A percentile compares a stretch with the other conserved stretches of the same genome.
phyloP scores from a whole-genome alignment of 2,888 invertebrate species.

The Drosophila picticornis region DNA sequence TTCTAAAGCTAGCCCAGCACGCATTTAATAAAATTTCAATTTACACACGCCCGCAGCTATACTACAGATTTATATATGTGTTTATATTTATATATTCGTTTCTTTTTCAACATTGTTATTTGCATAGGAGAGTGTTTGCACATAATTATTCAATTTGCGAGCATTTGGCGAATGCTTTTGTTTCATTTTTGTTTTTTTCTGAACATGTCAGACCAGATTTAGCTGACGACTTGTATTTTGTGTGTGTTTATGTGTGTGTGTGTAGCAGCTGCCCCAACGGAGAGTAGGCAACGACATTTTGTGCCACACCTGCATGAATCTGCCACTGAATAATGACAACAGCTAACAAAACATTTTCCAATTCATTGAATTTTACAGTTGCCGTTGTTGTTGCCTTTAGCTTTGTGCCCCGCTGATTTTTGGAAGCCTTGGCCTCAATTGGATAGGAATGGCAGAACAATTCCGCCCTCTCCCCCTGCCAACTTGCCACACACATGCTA shows the following conservation, averaged over 20 bases:
- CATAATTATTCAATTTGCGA: slow-evolving; percentile 74
- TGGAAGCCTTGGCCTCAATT: slow-evolving; percentile 61
- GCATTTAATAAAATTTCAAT: slow-evolving; percentile 55
- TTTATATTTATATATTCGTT: slow-evolving; percentile 25
- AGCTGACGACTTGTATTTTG: slow-evolving; percentile 50
- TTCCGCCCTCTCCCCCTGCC: slow-evolving; percentile 1
- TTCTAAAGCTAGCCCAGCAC: slow-evolving; percentile 24
- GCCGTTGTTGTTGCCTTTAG: slow-evolving; percentile 50
- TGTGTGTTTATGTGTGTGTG: not conserved
- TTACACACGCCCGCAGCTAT: slow-evolving; percentile 47
- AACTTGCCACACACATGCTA: slow-evolving; percentile 23
- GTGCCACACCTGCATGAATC: slow-evolving; percentile 65
- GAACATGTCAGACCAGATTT: slow-evolving; percentile 56
- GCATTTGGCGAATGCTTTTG: slow-evolving; percentile 43
- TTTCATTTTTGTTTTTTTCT: slow-evolving; percentile 42
- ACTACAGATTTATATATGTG: slow-evolving; percentile 8
- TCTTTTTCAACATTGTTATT: slow-evolving; percentile 32
- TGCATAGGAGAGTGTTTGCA: slow-evolving; percentile 54
- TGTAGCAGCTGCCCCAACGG: slow-evolving; percentile 34
- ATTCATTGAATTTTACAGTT: slow-evolving; percentile 82
- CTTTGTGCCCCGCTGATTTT: slow-evolving; percentile 59
- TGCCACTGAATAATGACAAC: slow-evolving; percentile 71
- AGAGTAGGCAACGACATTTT: slow-evolving; percentile 47
- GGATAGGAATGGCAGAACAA: slow-evolving; percentile 48
- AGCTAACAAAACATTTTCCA: slow-evolving; percentile 81